Percentiles rank a stretch among this genome's conserved stretches.
These are phyloP conservation scores for Drosophila longiperda DNA, from an alignment of 2,888 invertebrate genomes.

Conservation along the genomic window DNA sequence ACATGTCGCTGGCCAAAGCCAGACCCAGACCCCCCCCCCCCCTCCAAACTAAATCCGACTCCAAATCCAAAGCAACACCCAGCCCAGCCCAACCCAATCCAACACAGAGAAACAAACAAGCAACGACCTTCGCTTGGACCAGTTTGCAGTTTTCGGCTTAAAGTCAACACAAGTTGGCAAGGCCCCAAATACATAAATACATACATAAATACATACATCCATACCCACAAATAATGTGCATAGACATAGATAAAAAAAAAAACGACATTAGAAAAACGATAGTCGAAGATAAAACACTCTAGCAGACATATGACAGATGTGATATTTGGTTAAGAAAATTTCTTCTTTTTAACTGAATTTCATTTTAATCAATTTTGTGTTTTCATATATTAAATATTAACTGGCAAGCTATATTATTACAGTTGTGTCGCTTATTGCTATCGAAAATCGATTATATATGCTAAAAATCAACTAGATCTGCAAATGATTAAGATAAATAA, in stretches of 20 bases:
- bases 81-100: slow-evolving; percentile 13
- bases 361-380: not conserved
- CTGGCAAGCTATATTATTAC: not conserved
- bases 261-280: not conserved
- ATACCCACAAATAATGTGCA: not conserved
- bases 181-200: not conserved
- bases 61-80: slow-evolving; percentile 14
- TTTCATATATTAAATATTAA: not conserved
- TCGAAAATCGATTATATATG: not conserved
- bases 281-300: slow-evolving; percentile 1
- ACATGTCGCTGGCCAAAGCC: slow-evolving; percentile 41
- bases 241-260: not conserved
- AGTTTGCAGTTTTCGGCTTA: slow-evolving; percentile 56
- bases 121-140: slow-evolving; percentile 67
- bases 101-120: slow-evolving; percentile 14
- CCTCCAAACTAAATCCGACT: slow-evolving; percentile 8
- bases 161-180: slow-evolving; percentile 36
- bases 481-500: not conserved
- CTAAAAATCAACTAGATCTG: not conserved
- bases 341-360: not conserved
- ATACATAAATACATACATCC: not conserved
- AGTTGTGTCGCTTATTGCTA: not conserved
- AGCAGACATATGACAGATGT: not conserved
- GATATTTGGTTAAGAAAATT: not conserved
- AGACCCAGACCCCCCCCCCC: slow-evolving; percentile 2